A percentile compares a stretch with the other conserved stretches of the same genome.
phyloP scores from a whole-genome alignment of 2,888 invertebrate species.

The Lomographa bimaculata region DNA sequence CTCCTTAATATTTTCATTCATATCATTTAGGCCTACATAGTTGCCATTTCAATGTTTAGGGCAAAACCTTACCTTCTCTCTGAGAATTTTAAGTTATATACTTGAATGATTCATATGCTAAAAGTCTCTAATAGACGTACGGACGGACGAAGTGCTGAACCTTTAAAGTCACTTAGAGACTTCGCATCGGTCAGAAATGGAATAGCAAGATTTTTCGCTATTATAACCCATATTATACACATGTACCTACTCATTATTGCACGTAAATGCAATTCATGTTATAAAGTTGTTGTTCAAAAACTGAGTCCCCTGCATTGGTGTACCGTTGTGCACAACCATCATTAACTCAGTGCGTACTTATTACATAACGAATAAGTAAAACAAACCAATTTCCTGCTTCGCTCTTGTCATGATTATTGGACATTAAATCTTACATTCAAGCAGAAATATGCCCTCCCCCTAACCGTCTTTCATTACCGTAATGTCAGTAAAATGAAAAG shows the following conservation, averaged over 20 bases:
- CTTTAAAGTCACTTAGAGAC: too few relatives aligned
- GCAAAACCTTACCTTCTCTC: too few relatives aligned
- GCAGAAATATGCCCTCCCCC: constrained; percentile 28
- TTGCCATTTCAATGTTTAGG: too few relatives aligned
- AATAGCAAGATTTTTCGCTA: too few relatives aligned
- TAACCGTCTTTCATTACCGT: constrained; percentile 23
- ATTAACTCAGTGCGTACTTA: constrained; percentile 56
- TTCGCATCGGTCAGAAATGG: too few relatives aligned
- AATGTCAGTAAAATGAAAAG: constrained; percentile 15
- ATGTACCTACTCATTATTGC: constrained; percentile 38
- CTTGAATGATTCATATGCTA: too few relatives aligned
- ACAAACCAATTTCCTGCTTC: constrained; percentile 67
- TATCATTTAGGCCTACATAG: too few relatives aligned
- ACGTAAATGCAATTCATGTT: constrained; percentile 49
- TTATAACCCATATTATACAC: too few relatives aligned
- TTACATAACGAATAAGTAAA: constrained; percentile 61
- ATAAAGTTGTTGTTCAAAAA: constrained; percentile 58
- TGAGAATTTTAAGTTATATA: too few relatives aligned
- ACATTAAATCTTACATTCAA: constrained; percentile 45
- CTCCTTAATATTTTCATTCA: too few relatives aligned
- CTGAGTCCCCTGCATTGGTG: constrained; percentile 65
- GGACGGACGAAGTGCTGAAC: too few relatives aligned
- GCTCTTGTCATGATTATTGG: constrained; percentile 58
- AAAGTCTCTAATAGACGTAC: too few relatives aligned
- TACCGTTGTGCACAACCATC: constrained; percentile 55